Conservation (phyloP, 1,140 invertebrate species). For the Thaumetopoea pityocampa region DNA sequence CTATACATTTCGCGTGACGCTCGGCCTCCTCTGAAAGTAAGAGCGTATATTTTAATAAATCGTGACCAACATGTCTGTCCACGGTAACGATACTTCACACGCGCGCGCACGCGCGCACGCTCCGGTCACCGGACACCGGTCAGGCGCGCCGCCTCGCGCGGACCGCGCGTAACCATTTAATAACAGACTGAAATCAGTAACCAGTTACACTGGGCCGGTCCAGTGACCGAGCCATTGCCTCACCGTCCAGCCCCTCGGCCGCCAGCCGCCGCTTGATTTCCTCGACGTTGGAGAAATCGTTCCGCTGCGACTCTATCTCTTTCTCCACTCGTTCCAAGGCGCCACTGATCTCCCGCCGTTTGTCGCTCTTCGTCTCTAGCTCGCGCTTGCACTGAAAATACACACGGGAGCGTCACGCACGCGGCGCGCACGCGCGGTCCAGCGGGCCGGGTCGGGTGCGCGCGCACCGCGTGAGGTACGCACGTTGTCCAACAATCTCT, state of each 20-base stretch:
- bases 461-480: neutral
- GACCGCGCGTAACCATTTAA: neutral
- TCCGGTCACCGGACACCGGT: neutral
- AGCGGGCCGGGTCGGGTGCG: neutral
- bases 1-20: conserved; percentile 47
- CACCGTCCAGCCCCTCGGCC: conserved; percentile 35
- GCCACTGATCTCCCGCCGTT: neutral
- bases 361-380: conserved; percentile 16
- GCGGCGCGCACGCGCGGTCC: neutral
- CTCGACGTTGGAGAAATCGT: conserved; percentile 44
- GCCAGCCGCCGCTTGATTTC: conserved; percentile 48
- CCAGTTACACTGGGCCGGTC: too few relatives aligned
- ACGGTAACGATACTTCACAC: too few relatives aligned
- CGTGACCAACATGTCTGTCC: too few relatives aligned
- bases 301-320: conserved; percentile 29
- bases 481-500: conserved; percentile 25
- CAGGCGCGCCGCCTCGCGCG: neutral
- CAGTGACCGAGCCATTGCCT: too few relatives aligned
- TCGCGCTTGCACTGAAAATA: conserved; percentile 23
- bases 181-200: too few relatives aligned
- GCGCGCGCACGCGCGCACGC: neutral
- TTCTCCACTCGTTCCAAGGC: conserved; percentile 25
- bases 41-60: too few relatives aligned
- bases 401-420: neutral
- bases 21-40: conserved; percentile 53